A percentile compares a stretch with the other conserved stretches of the same genome.
These are phyloP conservation scores for Brachyopa scutellaris DNA, from an alignment of 2,888 invertebrate genomes.

Conservation along the genomic window DNA sequence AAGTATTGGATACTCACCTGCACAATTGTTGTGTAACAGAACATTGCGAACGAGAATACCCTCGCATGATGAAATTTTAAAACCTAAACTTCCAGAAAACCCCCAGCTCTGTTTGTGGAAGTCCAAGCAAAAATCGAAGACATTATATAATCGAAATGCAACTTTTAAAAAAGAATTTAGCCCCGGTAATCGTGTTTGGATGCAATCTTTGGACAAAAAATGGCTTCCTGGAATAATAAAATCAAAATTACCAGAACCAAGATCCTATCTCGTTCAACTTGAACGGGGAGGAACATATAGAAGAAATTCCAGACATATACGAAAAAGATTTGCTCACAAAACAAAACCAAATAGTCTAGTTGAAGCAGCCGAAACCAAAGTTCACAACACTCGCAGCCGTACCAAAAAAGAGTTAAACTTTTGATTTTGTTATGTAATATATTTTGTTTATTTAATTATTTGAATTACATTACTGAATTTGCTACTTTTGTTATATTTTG, in stretches of 20 bases:
- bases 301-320: slow-evolving; percentile 5
- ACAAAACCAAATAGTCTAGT: too few species aligned
- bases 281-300: background rate
- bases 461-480: too few species aligned
- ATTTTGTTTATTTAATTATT: too few species aligned
- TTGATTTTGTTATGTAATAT: too few species aligned
- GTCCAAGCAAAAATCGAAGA: background rate
- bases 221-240: background rate
- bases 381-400: background rate
- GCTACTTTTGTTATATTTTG: too few species aligned
- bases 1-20: background rate
- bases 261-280: slow-evolving; percentile 8
- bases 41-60: slow-evolving; percentile 2
- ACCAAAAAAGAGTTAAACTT: too few species aligned
- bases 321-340: background rate
- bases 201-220: background rate
- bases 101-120: background rate
- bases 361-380: too few species aligned
- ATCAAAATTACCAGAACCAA: background rate
- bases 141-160: background rate
- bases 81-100: background rate
- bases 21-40: background rate
- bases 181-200: background rate
- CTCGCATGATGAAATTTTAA: background rate
- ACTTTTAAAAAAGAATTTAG: slow-evolving; percentile 5